Conservation (phyloP, 2,888 invertebrate species). For the Carabus problematicus region DNA sequence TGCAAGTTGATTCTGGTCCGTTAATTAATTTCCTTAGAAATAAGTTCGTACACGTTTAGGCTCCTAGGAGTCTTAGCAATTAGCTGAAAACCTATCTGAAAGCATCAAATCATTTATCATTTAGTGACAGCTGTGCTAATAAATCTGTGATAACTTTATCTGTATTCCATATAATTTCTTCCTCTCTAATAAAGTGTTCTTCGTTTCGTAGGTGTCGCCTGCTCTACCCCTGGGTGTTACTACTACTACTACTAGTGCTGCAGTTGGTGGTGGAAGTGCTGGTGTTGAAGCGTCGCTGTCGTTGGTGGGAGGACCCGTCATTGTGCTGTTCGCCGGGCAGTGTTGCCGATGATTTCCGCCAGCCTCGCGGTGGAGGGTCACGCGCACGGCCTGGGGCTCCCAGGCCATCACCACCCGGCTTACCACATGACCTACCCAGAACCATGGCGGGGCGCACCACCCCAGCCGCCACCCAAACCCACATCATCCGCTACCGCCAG, state of each 20-base stretch:
- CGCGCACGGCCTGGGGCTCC: conserved; percentile 59
- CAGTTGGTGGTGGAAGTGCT: background rate
- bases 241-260: background rate
- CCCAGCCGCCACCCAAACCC: conserved; percentile 57
- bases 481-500: conserved; percentile 20
- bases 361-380: conserved; percentile 71
- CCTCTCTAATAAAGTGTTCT: too few species aligned
- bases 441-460: conserved; percentile 65
- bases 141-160: too few species aligned
- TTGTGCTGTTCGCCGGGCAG: conserved; percentile 58
- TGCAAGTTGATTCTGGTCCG: too few species aligned
- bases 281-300: background rate
- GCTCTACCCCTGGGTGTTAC: too few species aligned
- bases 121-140: too few species aligned
- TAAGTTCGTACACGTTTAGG: too few species aligned
- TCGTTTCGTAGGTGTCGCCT: background rate
- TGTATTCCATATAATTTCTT: too few species aligned
- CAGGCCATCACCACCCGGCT: conserved; percentile 62
- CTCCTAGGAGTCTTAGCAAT: too few species aligned
- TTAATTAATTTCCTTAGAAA: too few species aligned
- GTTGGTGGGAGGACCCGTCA: conserved; percentile 3
- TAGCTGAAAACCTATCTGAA: too few species aligned
- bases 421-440: conserved; percentile 63
- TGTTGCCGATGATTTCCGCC: conserved; percentile 71
- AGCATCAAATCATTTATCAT: too few species aligned